A percentile compares a stretch with the other conserved stretches of the same genome.
Conservation (phyloP, 1,140 invertebrate genomes). For the Papilio polytes region DNA sequence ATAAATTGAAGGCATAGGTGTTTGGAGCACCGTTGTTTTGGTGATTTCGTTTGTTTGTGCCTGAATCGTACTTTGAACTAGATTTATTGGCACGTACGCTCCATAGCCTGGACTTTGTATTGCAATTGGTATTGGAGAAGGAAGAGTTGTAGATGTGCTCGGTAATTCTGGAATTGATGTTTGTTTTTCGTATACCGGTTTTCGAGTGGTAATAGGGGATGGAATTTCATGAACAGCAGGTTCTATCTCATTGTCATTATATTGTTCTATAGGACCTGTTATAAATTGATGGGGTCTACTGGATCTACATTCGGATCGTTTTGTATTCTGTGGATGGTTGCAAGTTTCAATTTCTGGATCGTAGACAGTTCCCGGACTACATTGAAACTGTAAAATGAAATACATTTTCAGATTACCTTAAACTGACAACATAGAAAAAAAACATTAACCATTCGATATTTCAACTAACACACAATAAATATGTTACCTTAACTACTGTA, state of each 20-base stretch:
- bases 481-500: conserved; percentile 67
- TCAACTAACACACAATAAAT: background rate
- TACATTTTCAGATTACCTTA: background rate
- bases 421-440: background rate
- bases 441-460: too few relatives aligned
- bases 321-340: conserved; percentile 87
- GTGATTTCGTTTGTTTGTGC: conserved; percentile 24
- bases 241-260: conserved; percentile 67
- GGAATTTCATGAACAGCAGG: conserved; percentile 58
- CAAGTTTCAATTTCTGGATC: conserved; percentile 87
- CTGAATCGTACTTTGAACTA: background rate
- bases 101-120: background rate
- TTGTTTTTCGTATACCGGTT: conserved; percentile 38
- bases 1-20: conserved; percentile 10
- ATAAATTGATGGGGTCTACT: conserved; percentile 15
- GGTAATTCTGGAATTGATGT: background rate
- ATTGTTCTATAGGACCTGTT: conserved; percentile 41
- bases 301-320: conserved; percentile 81
- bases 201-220: conserved; percentile 60
- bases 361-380: conserved; percentile 88
- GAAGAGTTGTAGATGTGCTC: background rate
- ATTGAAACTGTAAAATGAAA: conserved; percentile 86
- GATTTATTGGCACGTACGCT: background rate
- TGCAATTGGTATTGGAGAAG: background rate
- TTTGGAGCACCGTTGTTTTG: conserved; percentile 31